A percentile compares a stretch with the other conserved stretches of the same genome.
Conservation (phyloP, 2,113 vertebrate genomes). For the Aspiorhynchus laticeps region DNA sequence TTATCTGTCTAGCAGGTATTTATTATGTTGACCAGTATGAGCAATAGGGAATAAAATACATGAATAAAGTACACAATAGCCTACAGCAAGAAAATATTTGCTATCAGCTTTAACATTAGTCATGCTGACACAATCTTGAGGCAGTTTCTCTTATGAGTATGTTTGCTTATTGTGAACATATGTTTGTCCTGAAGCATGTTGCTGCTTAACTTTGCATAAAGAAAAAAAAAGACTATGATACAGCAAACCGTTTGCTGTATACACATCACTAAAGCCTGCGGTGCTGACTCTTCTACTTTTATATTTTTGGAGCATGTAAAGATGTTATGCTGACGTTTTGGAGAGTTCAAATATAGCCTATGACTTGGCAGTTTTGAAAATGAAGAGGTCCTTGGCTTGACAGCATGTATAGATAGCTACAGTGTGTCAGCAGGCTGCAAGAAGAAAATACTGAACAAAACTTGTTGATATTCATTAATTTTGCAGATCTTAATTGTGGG, state of each 20-base stretch:
- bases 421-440: neutral
- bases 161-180: neutral
- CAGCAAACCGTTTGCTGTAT: neutral
- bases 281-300: neutral
- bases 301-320: neutral
- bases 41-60: neutral
- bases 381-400: neutral
- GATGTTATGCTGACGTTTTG: constrained; percentile 5
- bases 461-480: neutral
- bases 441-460: neutral
- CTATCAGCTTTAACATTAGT: neutral
- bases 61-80: neutral
- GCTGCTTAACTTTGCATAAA: neutral
- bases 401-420: neutral
- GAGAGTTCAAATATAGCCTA: neutral
- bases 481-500: neutral
- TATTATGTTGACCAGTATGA: neutral
- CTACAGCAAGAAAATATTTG: neutral
- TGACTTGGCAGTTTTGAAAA: neutral
- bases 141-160: neutral
- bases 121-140: neutral
- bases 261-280: neutral
- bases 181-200: constrained; percentile 25
- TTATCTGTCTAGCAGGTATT: neutral
- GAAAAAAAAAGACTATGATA: neutral